phyloP scores from a whole-genome alignment of 2,888 invertebrate species.

The Globia sparganii region DNA sequence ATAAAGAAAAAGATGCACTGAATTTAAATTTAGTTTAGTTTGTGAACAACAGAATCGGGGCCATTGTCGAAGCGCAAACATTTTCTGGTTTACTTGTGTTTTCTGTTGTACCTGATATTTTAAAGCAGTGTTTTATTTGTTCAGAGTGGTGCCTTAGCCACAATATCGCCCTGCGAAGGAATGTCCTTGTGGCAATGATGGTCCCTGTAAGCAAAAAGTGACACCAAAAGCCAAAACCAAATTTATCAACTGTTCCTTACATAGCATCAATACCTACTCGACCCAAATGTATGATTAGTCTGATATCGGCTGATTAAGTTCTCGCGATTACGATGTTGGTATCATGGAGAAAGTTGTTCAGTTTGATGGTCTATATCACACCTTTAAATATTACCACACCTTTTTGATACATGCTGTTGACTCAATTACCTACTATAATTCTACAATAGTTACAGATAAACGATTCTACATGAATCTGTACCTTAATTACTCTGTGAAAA shows the following conservation, averaged over 20 bases:
- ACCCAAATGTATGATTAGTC: no score
- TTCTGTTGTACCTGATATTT: background rate
- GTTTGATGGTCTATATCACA: no score
- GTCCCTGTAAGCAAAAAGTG: slow-evolving; percentile 82
- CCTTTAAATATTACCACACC: no score
- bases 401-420: no score
- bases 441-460: background rate
- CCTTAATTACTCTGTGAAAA: background rate
- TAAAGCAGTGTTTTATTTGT: slow-evolving; percentile 39
- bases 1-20: no score
- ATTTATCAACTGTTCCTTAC: no score
- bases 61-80: background rate
- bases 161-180: slow-evolving; percentile 76
- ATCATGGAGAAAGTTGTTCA: no score
- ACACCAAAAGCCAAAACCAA: slow-evolving; percentile 84
- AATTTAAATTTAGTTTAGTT: no score
- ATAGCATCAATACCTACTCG: no score
- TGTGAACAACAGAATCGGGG: no score
- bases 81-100: background rate
- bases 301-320: no score
- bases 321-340: no score
- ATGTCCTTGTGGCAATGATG: slow-evolving; percentile 81
- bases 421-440: background rate
- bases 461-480: background rate
- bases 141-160: slow-evolving; percentile 78